Base-by-base conservation (phyloP, 1,140 invertebrate species). In the Ceratosolen fusciceps region DNA sequence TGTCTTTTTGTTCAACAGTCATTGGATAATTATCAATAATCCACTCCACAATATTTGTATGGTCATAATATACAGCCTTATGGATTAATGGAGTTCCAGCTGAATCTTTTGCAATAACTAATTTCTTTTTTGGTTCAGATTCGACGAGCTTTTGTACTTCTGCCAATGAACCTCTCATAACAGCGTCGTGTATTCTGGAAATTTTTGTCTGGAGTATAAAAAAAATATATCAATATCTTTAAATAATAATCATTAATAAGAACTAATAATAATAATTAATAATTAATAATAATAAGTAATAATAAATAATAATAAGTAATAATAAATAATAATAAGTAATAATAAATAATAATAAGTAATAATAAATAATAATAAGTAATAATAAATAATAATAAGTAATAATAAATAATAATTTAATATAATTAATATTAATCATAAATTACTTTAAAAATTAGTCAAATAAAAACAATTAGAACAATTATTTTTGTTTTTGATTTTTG, bases 21-120 rank as follows among this genome's bases (percentile, higher is more conserved):
- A 92, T 91, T 0, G 95, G 95, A 90, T 94, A 96, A 85, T 94
- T 93, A 34, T 93, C 90, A 5, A 95, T 90, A 0, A 97, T 90
- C 91, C 93, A 97, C 75, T 93, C 91, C 7, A 94, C 91, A 54
- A 96, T 94, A 56, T 95, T 93, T 73, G 89, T 92, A 83, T 94
- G 93, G 85, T 94, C 94, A 86, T 96, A 93, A 81, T 94, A 94
- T 12, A 97, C 92, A 0, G 95, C 94, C 88, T 97, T 95, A 88
- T 97, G 95, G 49, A 96, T 85, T 39, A 96, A 87, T 10, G 94
- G 94, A 39, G 93, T 92, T 5, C 96, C 95, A n/a, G 93, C 90
- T 34, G 92, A 90, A 87, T 96, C 95, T 83, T 94, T 93, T 29
- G 95, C 94, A 68, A 93, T 86, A 0, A 93, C 93, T 74, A 95